A percentile compares a stretch with the other conserved stretches of the same genome.
These are phyloP conservation scores for Globicephala melas DNA, from an alignment of 2,113 vertebrate genomes.

Conservation along the genomic window DNA sequence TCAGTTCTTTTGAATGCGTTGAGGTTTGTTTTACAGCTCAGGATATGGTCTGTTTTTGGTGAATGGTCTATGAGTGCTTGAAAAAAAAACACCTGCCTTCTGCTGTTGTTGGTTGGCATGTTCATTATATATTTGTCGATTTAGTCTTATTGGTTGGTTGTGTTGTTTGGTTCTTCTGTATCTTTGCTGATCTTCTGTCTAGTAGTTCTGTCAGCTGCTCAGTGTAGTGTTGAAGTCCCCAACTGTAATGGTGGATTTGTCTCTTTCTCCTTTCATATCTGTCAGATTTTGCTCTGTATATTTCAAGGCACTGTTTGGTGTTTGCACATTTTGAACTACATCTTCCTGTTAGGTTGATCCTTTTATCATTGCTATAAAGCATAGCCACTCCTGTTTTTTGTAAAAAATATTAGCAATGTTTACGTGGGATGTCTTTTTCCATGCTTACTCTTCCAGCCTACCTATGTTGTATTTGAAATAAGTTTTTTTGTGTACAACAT, in stretches of 20 bases:
- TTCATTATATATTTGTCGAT: background rate
- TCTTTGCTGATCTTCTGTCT: background rate
- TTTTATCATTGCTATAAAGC: background rate
- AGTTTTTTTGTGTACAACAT: background rate
- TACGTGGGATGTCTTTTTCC: background rate
- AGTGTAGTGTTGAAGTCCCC: background rate
- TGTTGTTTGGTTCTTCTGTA: no score
- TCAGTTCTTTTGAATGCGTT: background rate
- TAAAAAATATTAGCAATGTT: background rate
- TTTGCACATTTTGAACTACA: background rate
- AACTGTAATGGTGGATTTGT: rapidly evolving
- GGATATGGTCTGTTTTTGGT: background rate
- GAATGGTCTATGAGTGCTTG: background rate
- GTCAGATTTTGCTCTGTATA: background rate
- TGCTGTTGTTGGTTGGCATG: background rate
- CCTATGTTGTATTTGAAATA: background rate
- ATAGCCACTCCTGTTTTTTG: background rate
- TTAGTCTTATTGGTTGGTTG: background rate
- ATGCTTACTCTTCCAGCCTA: background rate
- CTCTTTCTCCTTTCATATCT: background rate
- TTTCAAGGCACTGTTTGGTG: background rate
- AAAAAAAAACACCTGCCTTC: background rate
- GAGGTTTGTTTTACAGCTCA: background rate
- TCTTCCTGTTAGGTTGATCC: background rate
- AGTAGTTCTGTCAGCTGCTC: background rate